These are phyloP conservation scores for Nesometra sesokonis DNA, from an alignment of 35 echinoderm and acorn worm genomes.

Conservation along the genomic window DNA sequence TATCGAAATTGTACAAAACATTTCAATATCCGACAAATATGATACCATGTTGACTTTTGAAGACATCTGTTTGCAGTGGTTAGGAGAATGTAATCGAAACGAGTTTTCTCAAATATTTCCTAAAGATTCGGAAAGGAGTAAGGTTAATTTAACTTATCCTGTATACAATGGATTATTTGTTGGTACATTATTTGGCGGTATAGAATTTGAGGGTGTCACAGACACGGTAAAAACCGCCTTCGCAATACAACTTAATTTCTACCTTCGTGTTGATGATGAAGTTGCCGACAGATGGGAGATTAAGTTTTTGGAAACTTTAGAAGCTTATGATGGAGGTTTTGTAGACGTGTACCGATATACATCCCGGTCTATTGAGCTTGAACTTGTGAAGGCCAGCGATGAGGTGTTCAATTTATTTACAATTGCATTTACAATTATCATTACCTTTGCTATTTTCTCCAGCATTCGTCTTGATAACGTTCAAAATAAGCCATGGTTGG, in stretches of 20 bases:
- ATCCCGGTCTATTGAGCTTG: slow-evolving; percentile 1
- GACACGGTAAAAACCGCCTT: not conserved
- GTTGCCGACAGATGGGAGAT: slow-evolving; percentile 1
- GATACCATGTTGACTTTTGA: not conserved
- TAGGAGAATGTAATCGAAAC: not conserved
- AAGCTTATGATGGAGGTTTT: not conserved
- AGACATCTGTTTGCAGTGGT: not conserved
- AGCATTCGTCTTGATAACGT: slow-evolving; percentile 12
- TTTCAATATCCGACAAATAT: not conserved
- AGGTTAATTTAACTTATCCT: not conserved
- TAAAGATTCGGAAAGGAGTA: not conserved
- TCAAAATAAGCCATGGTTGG: slow-evolving; percentile 18
- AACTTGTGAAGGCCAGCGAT: not conserved
- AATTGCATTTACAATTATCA: slow-evolving; percentile 14
- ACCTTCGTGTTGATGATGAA: not conserved
- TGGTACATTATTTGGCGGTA: slow-evolving; percentile 1
- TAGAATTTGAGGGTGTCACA: not conserved
- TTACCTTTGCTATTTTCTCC: not conserved
- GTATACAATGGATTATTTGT: not conserved
- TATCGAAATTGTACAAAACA: not conserved
- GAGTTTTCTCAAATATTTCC: not conserved
- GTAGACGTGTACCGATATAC: not conserved
- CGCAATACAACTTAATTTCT: not conserved
- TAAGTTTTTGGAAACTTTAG: slow-evolving; percentile 8
- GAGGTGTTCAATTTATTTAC: not conserved